Conservation (phyloP, 2,888 invertebrate species). For the Trimorus sp. region DNA sequence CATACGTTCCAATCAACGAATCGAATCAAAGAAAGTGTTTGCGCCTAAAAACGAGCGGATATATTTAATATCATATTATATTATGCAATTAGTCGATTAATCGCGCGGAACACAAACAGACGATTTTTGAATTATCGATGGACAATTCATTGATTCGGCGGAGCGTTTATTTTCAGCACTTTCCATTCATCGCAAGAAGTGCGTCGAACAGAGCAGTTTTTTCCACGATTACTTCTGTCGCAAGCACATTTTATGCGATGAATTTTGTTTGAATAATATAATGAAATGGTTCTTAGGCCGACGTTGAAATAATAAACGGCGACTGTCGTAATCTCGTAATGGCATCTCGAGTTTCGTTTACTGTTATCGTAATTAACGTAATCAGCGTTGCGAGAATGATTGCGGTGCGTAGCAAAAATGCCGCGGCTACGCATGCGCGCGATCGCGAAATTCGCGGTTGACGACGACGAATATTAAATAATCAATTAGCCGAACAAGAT, state of each 20-base stretch:
- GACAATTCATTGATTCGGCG: constrained; percentile 3
- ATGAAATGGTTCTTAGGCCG: constrained; percentile 49
- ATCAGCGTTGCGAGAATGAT: constrained; percentile 27
- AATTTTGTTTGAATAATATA: constrained; percentile 54
- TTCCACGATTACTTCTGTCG: constrained; percentile 25
- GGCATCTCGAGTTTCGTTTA: constrained; percentile 38
- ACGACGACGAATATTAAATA: too few species aligned
- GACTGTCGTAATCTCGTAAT: constrained; percentile 48
- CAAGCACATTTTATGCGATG: constrained; percentile 23
- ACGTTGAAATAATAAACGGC: constrained; percentile 47
- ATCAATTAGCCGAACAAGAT: too few species aligned
- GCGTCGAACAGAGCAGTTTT: not conserved
- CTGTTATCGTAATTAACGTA: constrained; percentile 50
- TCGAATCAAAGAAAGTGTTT: constrained; percentile 10
- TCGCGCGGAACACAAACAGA: too few species aligned
- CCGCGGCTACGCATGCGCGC: too few species aligned
- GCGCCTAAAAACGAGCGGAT: not conserved
- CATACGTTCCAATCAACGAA: constrained; percentile 11
- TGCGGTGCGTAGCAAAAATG: too few species aligned
- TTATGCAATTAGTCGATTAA: constrained; percentile 11
- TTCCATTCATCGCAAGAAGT: constrained; percentile 9
- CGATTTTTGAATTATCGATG: not conserved
- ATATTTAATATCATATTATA: constrained; percentile 1
- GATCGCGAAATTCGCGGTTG: too few species aligned
- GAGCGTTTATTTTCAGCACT: constrained; percentile 24